These are phyloP conservation scores for Nannobrachium achirus DNA, from an alignment of 2,113 vertebrate genomes.

Conservation along the genomic window DNA sequence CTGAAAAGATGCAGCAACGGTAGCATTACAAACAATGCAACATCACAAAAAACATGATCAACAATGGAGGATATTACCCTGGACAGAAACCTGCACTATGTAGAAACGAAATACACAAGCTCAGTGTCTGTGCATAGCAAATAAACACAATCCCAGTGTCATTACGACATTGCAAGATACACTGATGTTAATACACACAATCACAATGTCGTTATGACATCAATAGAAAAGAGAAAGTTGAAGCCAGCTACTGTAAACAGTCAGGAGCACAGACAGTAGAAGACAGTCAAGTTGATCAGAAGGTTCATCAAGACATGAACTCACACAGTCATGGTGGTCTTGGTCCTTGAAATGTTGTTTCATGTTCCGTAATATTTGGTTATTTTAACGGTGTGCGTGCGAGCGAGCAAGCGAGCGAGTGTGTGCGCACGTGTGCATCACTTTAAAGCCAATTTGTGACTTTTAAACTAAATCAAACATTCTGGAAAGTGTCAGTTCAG, in stretches of 20 bases:
- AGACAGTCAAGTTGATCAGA: not conserved
- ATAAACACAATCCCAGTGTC: not conserved
- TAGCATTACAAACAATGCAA: too few species aligned
- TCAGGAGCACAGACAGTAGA: slow-evolving; percentile 7
- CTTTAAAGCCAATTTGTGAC: slow-evolving; percentile 10
- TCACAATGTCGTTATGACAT: slow-evolving; percentile 16
- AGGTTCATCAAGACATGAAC: not conserved
- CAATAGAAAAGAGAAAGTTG: not conserved
- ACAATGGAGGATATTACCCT: too few species aligned
- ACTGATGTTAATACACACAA: not conserved
- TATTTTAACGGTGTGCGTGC: not conserved
- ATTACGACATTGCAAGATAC: slow-evolving; percentile 12
- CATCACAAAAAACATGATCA: too few species aligned
- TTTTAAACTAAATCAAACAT: slow-evolving; percentile 24
- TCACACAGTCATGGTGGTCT: slow-evolving; percentile 31
- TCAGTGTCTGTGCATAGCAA: too few species aligned
- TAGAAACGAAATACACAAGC: too few species aligned
- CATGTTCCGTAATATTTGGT: slow-evolving; percentile 6
- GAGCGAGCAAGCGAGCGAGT: too few species aligned
- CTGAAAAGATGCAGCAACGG: too few species aligned
- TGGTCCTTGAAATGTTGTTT: slow-evolving; percentile 29
- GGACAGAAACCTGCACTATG: too few species aligned
- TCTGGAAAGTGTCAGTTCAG: slow-evolving; percentile 21
- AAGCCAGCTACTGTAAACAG: not conserved
- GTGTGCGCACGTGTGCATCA: not conserved